Evolutionary conservation across 2,888 invertebrate genomes (phyloP), one percentile per base, ranked within the genome.

Genomic region (Dynastes hyllus): DNA sequence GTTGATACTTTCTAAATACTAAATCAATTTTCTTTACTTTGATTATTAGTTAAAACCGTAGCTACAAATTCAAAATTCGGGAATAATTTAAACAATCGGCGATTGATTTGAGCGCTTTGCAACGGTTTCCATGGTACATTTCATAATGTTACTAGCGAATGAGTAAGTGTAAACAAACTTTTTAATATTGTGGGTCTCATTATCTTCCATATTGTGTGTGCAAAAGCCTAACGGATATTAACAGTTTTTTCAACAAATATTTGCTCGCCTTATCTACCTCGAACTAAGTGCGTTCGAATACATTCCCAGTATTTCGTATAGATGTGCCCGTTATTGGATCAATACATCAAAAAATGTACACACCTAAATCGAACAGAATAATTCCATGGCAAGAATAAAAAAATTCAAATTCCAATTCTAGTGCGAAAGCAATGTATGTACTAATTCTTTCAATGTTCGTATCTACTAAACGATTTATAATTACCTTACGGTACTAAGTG

Each of bases 141-240:
- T 61, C 61, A 40, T 37, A 50, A 70, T 61, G 22, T 73, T 73
- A 11, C 53, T n/a, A 37, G 55, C 11, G 58, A 73, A 73, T 61
- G 40, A 58, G 73, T 58, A 61, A 40, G 71, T 16, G 65, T 51
- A 78, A 78, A 78, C 78, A 58, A 63, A 71, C 16, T 67, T 70
- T 78, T 78, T 78, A 78, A 78, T 78, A 78, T 78, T 63, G 16
- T 58, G 58, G 40, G 53, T 71, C 58, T 71, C 70, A 78, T 78
- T 78, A 78, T 78, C 78, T 78, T 58, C 70, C 78, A 71, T 71
- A 78, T 78, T 78, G 78, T 78, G 77, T 77, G 51, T 78, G 78
- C 78, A 37, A 70, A 71, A 51, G 71, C 61, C 71, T 78, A 78
- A 78, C 78, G 63, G n/a, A 70, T 78, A 78, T 78, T 78, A 78